Evolutionary conservation across 2,888 invertebrate genomes (phyloP).

Genomic region (Torymus aiolomorphi): DNA sequence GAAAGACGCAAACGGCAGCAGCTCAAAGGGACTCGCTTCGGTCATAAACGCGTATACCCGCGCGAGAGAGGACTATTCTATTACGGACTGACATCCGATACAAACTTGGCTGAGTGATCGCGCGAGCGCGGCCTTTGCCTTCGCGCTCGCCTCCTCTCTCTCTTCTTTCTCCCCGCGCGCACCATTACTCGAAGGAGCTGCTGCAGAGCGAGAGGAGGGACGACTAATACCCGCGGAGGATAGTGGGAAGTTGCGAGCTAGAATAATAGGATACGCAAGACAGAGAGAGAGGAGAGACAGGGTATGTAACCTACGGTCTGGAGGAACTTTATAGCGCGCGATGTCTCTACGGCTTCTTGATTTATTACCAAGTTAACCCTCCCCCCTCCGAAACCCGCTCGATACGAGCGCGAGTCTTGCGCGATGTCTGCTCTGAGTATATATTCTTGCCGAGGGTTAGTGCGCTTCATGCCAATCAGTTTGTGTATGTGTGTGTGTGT

Average conservation of each 20-base stretch:
- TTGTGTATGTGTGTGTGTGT: neutral
- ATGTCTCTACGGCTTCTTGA: constrained; percentile 72
- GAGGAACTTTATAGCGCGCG: constrained; percentile 67
- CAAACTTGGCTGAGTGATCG: constrained; percentile 73
- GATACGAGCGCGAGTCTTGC: neutral
- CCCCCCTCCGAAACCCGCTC: constrained; percentile 59
- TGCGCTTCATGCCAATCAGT: constrained; percentile 1
- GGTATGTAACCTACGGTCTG: constrained; percentile 58
- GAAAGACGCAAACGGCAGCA: neutral
- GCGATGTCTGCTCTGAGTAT: neutral
- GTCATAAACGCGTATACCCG: constrained; percentile 64
- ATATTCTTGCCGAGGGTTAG: neutral
- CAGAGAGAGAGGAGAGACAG: constrained; percentile 19
- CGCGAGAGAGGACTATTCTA: constrained; percentile 72
- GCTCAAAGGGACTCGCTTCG: constrained; percentile 43
- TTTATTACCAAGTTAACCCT: constrained; percentile 73
- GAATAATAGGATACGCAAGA: constrained; percentile 71
- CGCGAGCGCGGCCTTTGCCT: constrained; percentile 67
- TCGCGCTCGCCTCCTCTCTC: constrained; percentile 53
- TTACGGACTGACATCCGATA: constrained; percentile 74
- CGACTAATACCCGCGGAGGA: constrained; percentile 30
- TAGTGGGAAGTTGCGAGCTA: constrained; percentile 48
- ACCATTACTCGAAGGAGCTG: neutral
- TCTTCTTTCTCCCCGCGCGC: constrained; percentile 57
- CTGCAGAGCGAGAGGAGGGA: too few species aligned